Base-by-base conservation (phyloP, 2,888 invertebrate genomes). In the Cephus pulcher region DNA sequence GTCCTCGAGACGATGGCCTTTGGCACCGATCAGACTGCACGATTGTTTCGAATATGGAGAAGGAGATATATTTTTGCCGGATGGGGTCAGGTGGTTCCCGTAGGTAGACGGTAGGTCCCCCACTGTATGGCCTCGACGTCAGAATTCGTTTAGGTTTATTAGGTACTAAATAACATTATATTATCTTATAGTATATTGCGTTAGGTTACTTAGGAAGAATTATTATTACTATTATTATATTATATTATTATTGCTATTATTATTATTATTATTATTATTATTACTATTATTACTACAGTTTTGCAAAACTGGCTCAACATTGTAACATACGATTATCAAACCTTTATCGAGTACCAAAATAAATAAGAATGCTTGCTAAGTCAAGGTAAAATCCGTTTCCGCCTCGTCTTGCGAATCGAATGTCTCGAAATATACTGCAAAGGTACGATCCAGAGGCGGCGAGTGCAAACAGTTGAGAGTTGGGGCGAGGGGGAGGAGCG, bases 321-420 rank as follows among this genome's bases (percentile, higher is more conserved):
- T 91, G 90, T 91, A 90, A 89, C 86, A 90, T 90, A 91, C 87
- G 85, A 89, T 84, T 89, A 88, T 86, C 84, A 85, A 88, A 90
- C 84, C 40, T 85, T 88, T 88, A 88, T 88, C 86, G 87, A 90
- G 88, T 90, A 91, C 91, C 90, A 90, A 91, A 91, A 90, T 90
- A 89, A 90, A 89, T 89, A 88, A 89, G 87, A 90, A 88, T 88
- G 89, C 90, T 90, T 90, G 90, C 88, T 90, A 89, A 90, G 88
- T 86, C 85, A 86, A 87, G 81, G 74, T 78, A 76, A 75, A 78
- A n/a, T 34, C 23, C 34, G 34, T n/a, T 34, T n/a, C 12, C 34
- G 35, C 34, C 34, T 34, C 34, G 74, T 34, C 0, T 35, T 15
- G 34, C 34, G 74, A 35, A 30, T 15, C 40, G 40, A 40, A 15